Evolutionary conservation across 2,797 vertebrate genomes (phyloP).

Genomic region (Micrastur ruficollis): DNA sequence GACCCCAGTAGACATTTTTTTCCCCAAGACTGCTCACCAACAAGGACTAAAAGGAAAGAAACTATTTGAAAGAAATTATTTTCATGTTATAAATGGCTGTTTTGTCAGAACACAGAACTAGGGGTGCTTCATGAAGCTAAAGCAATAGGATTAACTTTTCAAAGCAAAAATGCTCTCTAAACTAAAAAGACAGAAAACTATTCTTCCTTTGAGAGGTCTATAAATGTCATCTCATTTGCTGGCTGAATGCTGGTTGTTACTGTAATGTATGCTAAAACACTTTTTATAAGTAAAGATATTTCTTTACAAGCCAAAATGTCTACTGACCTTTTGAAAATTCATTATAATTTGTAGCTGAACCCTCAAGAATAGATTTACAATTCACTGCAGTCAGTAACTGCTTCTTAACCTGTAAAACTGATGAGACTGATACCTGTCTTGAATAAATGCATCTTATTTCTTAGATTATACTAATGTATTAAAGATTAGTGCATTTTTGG

Average conservation of each 20-base stretch:
- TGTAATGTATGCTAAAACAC: not conserved
- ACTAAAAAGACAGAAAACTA: not conserved
- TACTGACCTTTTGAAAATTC: not conserved
- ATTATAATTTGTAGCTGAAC: not conserved
- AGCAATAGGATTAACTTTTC: not conserved
- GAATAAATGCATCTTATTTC: not conserved
- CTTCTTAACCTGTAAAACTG: not conserved
- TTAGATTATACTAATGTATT: not conserved
- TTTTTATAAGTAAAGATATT: not conserved
- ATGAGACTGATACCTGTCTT: not conserved
- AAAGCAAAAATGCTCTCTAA: not conserved
- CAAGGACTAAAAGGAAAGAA: constrained; percentile 18
- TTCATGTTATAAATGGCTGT: not conserved
- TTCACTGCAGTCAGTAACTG: not conserved
- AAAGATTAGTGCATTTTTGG: not conserved
- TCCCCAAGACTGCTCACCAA: not conserved
- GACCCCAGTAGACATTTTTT: not conserved
- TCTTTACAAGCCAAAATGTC: not conserved
- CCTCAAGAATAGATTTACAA: not conserved
- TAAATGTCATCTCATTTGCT: not conserved
- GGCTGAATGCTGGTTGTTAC: not conserved
- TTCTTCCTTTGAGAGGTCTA: not conserved
- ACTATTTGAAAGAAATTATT: constrained; percentile 8
- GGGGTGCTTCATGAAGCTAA: not conserved
- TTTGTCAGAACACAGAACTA: not conserved